Conservation (phyloP, 2,888 invertebrate genomes). For the Deroplatys truncata region DNA sequence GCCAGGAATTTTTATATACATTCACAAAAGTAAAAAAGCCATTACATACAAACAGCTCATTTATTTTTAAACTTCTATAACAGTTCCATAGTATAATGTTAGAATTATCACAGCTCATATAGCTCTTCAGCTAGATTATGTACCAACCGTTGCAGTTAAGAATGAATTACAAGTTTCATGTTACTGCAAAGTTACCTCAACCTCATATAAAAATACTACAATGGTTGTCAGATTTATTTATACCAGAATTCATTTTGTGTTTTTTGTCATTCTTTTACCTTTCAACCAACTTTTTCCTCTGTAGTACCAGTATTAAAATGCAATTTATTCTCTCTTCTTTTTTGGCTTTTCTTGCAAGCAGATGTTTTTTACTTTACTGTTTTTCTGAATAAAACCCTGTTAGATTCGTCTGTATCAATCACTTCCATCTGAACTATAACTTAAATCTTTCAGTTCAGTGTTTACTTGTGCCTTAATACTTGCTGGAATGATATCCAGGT, state of each 20-base stretch:
- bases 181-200: not conserved
- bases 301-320: not conserved
- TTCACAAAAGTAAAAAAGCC: not conserved
- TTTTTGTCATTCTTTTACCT: not conserved
- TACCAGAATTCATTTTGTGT: not conserved
- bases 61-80: not conserved
- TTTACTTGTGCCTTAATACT: not conserved
- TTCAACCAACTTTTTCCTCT: not conserved
- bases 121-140: not conserved
- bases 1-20: too few species aligned
- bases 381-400: not conserved
- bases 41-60: not conserved
- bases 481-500: slow-evolving; percentile 42
- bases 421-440: not conserved
- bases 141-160: not conserved
- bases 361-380: too few species aligned
- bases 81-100: slow-evolving; percentile 1
- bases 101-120: not conserved
- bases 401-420: not conserved
- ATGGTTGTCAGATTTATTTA: not conserved
- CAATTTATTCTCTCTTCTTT: too few species aligned
- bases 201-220: not conserved
- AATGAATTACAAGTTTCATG: not conserved
- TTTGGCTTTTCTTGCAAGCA: too few species aligned
- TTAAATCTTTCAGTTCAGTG: not conserved